A percentile compares a stretch with the other conserved stretches of the same genome.
Evolutionary conservation across 2,113 vertebrate genomes (phyloP).

Genomic region (Lepisosteus osseus): DNA sequence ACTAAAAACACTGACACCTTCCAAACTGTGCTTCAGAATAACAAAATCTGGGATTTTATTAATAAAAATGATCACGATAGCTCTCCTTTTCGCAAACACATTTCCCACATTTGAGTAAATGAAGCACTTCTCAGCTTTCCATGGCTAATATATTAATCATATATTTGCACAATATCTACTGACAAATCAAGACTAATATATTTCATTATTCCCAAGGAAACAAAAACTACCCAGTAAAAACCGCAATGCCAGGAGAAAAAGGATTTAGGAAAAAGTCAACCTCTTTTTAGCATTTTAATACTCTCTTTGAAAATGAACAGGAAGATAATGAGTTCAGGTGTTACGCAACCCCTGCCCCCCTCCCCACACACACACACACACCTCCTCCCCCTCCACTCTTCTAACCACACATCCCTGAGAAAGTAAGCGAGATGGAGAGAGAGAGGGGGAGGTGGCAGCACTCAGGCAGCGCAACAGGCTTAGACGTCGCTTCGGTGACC

Average conservation of each 20-base stretch:
- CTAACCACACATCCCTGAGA: slow-evolving; percentile 1
- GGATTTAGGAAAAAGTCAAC: slow-evolving; percentile 54
- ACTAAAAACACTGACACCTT: no score
- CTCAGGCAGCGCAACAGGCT: background rate
- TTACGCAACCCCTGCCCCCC: slow-evolving; percentile 38
- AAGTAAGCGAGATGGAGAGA: slow-evolving; percentile 1
- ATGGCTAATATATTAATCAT: no score
- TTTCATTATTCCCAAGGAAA: no score
- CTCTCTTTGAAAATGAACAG: slow-evolving; percentile 33
- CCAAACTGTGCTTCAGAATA: no score
- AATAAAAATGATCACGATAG: no score
- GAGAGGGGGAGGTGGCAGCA: slow-evolving; percentile 1
- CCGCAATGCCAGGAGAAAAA: slow-evolving; percentile 35
- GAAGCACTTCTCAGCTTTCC: slow-evolving; percentile 11
- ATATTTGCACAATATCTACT: no score
- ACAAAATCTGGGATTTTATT: no score
- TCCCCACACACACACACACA: background rate
- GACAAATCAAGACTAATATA: no score
- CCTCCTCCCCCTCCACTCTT: background rate
- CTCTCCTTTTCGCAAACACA: no score
- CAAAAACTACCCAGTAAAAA: no score
- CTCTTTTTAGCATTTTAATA: slow-evolving; percentile 47
- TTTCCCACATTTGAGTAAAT: no score
- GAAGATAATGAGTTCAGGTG: slow-evolving; percentile 25
- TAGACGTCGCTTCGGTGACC: slow-evolving; percentile 11